These are phyloP conservation scores for Aphelenchoides fujianensis DNA, from an alignment of 1,140 invertebrate species.

Conservation along the genomic window DNA sequence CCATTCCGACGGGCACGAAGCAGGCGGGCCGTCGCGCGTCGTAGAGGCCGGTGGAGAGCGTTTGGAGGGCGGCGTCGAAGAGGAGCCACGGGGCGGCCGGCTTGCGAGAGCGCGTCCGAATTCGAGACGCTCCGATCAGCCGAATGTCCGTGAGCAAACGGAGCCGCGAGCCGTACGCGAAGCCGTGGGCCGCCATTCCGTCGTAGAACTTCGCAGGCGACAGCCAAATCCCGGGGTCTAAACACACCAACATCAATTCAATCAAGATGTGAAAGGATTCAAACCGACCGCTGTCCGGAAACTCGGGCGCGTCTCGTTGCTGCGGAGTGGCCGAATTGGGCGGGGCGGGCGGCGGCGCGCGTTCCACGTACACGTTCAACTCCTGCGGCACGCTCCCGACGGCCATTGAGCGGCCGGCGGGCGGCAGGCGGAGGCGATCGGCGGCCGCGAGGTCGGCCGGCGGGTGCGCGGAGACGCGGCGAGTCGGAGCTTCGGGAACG, in stretches of 20 bases:
- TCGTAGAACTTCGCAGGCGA: constrained; percentile 20
- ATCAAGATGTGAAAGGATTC: background rate
- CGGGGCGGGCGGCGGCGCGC: background rate
- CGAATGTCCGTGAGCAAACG: constrained; percentile 26
- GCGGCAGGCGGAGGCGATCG: background rate
- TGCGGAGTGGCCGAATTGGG: background rate
- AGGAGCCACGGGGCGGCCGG: constrained; percentile 25
- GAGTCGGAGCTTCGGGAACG: constrained; percentile 16
- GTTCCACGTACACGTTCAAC: background rate
- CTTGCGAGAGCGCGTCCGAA: background rate
- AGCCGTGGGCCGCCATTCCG: constrained; percentile 22
- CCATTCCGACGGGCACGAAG: constrained; percentile 20
- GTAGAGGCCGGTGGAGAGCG: constrained; percentile 17
- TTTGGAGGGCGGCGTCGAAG: constrained; percentile 32
- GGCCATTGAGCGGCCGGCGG: too few relatives aligned
- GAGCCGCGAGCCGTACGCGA: constrained; percentile 20
- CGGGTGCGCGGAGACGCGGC: background rate
- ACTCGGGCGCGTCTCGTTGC: background rate
- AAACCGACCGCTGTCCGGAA: background rate
- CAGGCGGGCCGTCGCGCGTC: constrained; percentile 10
- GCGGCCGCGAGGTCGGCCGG: background rate
- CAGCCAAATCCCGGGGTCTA: background rate
- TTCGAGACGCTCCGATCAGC: background rate
- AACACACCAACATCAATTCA: background rate
- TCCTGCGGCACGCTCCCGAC: background rate